Evolutionary conservation across 2,888 invertebrate genomes (phyloP).

Genomic region (Uropetala carovei): DNA sequence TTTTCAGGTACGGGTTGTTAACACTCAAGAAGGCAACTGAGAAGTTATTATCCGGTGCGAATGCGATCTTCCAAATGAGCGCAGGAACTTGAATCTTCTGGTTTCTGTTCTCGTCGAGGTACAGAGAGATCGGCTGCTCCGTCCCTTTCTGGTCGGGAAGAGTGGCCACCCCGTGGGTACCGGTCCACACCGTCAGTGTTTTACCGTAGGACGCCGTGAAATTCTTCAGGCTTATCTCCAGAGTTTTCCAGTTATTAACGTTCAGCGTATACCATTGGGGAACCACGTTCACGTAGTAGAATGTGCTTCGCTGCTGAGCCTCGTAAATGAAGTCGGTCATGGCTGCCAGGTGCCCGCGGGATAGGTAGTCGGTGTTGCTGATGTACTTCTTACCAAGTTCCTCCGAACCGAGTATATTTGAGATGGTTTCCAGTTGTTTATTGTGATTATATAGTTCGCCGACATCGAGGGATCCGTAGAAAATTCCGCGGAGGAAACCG

Average conservation of each 20-base stretch:
- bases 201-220: not conserved
- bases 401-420: constrained; percentile 62
- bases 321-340: not conserved
- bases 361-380: not conserved
- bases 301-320: not conserved
- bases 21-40: constrained; percentile 81
- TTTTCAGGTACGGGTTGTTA: constrained; percentile 79
- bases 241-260: constrained; percentile 5
- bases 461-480: not conserved
- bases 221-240: not conserved
- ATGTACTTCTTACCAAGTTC: constrained; percentile 66
- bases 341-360: constrained; percentile 19
- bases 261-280: not conserved
- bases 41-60: constrained; percentile 76
- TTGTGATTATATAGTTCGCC: not conserved
- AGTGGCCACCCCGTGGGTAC: constrained; percentile 49
- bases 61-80: constrained; percentile 74
- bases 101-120: constrained; percentile 63
- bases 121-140: not conserved
- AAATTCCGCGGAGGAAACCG: not conserved
- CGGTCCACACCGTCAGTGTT: constrained; percentile 11
- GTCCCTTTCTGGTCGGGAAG: constrained; percentile 31
- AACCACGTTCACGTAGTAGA: constrained; percentile 13
- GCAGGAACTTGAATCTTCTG: constrained; percentile 66
- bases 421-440: constrained; percentile 63